Conservation (phyloP, 2,113 vertebrate genomes). For the Zosterops pallidus region DNA sequence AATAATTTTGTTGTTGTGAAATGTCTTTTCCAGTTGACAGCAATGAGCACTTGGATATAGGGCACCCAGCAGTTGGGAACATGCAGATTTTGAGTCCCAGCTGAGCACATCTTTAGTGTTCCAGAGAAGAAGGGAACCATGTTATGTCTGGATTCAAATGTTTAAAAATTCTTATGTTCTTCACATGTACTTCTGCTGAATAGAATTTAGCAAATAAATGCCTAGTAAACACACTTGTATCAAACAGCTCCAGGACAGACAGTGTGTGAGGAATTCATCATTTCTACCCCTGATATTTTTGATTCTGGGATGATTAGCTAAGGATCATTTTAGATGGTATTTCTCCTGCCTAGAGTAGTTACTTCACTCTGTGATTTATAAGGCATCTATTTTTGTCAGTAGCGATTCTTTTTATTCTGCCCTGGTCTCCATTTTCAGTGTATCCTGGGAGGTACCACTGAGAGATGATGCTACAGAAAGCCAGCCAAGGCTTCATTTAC, state of each 20-base stretch:
- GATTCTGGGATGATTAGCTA: background rate
- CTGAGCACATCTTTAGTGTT: background rate
- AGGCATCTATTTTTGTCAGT: background rate
- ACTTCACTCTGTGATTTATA: background rate
- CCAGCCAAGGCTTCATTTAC: background rate
- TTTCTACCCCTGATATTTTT: background rate
- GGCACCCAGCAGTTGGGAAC: background rate
- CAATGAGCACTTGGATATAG: background rate
- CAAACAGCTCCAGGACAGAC: background rate
- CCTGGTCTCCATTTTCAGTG: background rate
- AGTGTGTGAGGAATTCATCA: background rate
- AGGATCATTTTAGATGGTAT: background rate
- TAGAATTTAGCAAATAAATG: background rate
- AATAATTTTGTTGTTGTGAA: background rate
- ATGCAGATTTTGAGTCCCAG: background rate
- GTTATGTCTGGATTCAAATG: background rate
- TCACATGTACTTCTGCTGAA: background rate
- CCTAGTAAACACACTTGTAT: background rate
- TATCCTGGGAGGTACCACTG: background rate
- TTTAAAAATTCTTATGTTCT: background rate
- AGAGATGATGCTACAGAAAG: background rate
- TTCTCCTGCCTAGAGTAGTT: background rate
- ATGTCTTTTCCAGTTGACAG: background rate
- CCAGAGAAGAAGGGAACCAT: background rate
- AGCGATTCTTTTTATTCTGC: background rate